Conservation (phyloP, 2,888 invertebrate genomes). For the Gandaritis pyraliata region DNA sequence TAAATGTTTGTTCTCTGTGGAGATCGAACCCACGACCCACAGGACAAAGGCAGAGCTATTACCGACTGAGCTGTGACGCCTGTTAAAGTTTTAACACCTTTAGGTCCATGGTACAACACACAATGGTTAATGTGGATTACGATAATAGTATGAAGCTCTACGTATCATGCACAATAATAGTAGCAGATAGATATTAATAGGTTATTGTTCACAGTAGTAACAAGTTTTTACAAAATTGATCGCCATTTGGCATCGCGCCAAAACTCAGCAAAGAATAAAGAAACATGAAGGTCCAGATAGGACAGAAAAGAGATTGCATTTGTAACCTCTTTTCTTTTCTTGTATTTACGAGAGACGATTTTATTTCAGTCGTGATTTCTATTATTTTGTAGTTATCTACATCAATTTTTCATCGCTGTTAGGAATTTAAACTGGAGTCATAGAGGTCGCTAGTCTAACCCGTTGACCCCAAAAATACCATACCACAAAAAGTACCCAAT, state of each 20-base stretch:
- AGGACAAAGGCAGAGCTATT: too few species aligned
- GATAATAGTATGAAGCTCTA: neutral
- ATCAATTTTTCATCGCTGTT: neutral
- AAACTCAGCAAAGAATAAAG: conserved; percentile 25
- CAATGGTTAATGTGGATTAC: too few species aligned
- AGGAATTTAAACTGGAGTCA: neutral
- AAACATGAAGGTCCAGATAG: conserved; percentile 8
- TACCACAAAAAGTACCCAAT: neutral
- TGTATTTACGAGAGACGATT: too few species aligned
- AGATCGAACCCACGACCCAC: too few species aligned
- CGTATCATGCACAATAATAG: conserved; percentile 2
- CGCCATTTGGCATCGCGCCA: conserved; percentile 61
- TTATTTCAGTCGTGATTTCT: too few species aligned
- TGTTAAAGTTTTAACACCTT: too few species aligned
- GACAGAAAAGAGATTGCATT: neutral
- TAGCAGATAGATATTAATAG: conserved; percentile 65
- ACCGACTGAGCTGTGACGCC: too few species aligned
- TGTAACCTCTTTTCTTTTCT: too few species aligned
- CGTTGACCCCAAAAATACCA: neutral
- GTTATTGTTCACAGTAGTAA: conserved; percentile 42
- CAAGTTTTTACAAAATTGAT: conserved; percentile 59
- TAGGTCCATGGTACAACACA: too few species aligned
- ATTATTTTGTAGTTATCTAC: too few species aligned
- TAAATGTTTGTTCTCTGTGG: too few species aligned
- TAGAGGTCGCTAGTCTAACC: neutral